Percentiles rank a stretch among this genome's conserved stretches.
Evolutionary conservation across 2,888 invertebrate species (phyloP).

Genomic region (Mystacides longicornis): DNA sequence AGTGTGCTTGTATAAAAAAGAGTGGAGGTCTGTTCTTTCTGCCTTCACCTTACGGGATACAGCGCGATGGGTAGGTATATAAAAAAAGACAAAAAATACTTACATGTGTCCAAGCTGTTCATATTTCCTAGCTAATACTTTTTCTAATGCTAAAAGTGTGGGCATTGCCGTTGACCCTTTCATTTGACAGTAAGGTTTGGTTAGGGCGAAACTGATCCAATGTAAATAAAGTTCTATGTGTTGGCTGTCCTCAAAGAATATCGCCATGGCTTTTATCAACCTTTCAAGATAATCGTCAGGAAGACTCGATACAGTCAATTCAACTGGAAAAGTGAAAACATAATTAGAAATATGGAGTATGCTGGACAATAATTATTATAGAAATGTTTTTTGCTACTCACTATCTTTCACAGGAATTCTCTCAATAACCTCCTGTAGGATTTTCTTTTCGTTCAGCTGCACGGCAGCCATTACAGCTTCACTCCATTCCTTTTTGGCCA

Average conservation of each 20-base stretch:
- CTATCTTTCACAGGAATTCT: slow-evolving; percentile 67
- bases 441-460: slow-evolving; percentile 69
- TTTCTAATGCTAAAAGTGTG: slow-evolving; percentile 66
- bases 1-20: no score
- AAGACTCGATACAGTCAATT: slow-evolving; percentile 60
- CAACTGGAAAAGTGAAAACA: slow-evolving; percentile 53
- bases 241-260: slow-evolving; percentile 64
- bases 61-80: no score
- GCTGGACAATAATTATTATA: background rate
- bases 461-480: slow-evolving; percentile 79
- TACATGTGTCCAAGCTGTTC: slow-evolving; percentile 80
- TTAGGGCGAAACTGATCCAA: slow-evolving; percentile 69
- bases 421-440: slow-evolving; percentile 78
- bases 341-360: background rate
- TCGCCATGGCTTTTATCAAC: slow-evolving; percentile 62
- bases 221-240: slow-evolving; percentile 85
- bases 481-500: slow-evolving; percentile 55
- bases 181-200: slow-evolving; percentile 52
- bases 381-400: slow-evolving; percentile 39
- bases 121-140: slow-evolving; percentile 69
- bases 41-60: no score
- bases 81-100: no score
- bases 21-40: no score
- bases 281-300: slow-evolving; percentile 70
- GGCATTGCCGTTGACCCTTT: slow-evolving; percentile 54